A percentile compares a stretch with the other conserved stretches of the same genome.
phyloP scores from a whole-genome alignment of 2,113 vertebrate genomes.

The Psittacula cyanocephala region DNA sequence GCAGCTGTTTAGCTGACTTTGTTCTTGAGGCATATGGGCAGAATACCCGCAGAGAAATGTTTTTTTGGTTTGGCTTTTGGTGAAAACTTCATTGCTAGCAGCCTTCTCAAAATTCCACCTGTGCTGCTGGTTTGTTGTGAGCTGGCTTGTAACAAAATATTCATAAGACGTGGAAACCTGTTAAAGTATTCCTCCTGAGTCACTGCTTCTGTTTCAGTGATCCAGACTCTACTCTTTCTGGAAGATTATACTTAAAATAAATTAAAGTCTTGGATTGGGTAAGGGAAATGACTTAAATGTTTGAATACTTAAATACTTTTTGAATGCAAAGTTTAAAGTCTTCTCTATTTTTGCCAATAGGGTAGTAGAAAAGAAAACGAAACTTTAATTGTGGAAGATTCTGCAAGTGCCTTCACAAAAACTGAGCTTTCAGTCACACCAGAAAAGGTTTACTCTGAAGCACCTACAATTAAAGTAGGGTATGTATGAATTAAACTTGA shows the following conservation, averaged over 20 bases:
- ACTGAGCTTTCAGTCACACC: neutral
- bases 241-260: neutral
- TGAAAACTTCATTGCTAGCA: neutral
- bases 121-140: neutral
- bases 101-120: neutral
- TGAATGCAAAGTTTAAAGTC: neutral
- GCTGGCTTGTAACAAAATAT: neutral
- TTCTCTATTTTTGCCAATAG: conserved; percentile 58
- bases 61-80: neutral
- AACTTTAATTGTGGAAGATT: neutral
- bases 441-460: conserved; percentile 7
- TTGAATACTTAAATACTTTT: neutral
- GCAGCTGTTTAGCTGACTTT: neutral
- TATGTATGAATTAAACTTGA: conserved; percentile 37
- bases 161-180: neutral
- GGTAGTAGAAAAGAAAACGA: conserved; percentile 36
- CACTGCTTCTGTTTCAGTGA: neutral
- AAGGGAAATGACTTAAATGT: neutral
- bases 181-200: neutral
- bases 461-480: neutral
- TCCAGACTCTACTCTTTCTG: neutral
- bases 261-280: neutral
- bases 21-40: neutral
- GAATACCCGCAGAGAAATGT: neutral
- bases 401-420: conserved; percentile 36